These are phyloP conservation scores for Caranx melampygus DNA, from an alignment of 2,113 vertebrate species.

Conservation along the genomic window DNA sequence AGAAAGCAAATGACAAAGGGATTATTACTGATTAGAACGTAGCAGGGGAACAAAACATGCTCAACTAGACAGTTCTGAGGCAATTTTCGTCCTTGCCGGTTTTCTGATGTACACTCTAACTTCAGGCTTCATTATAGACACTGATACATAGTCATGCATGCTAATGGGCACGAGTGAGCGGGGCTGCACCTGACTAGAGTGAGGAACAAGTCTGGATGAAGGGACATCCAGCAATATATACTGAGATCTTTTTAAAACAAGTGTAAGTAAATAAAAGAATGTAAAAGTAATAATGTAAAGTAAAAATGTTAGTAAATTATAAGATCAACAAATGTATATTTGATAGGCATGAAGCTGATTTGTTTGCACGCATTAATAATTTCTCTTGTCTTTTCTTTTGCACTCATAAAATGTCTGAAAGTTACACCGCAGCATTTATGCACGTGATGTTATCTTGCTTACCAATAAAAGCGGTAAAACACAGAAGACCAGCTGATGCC, in stretches of 20 bases:
- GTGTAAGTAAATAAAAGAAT: not conserved
- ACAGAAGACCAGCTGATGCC: conserved; percentile 49
- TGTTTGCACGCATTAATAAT: not conserved
- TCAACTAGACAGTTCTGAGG: conserved; percentile 75
- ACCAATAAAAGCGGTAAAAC: conserved; percentile 50
- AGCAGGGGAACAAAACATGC: conserved; percentile 69
- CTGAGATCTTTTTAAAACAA: conserved; percentile 34
- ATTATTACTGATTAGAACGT: conserved; percentile 77
- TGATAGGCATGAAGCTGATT: not conserved
- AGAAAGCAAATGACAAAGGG: conserved; percentile 75
- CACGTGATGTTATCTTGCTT: conserved; percentile 24
- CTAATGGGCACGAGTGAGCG: conserved; percentile 73
- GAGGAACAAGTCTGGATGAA: conserved; percentile 53
- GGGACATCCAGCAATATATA: conserved; percentile 1
- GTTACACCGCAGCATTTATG: conserved; percentile 20
- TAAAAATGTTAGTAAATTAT: not conserved
- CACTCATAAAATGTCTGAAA: conserved; percentile 13
- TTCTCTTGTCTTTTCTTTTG: conserved; percentile 4
- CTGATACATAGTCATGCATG: conserved; percentile 82
- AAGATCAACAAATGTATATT: not conserved
- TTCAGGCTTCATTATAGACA: conserved; percentile 81
- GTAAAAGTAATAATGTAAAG: too few species aligned
- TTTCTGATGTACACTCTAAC: conserved; percentile 80
- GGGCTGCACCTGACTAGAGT: conserved; percentile 61
- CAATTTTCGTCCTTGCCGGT: conserved; percentile 72